Evolutionary conservation across 2,113 vertebrate genomes (phyloP), one percentile per base, ranked within the genome.

Genomic region (Elgaria multicarinata): DNA sequence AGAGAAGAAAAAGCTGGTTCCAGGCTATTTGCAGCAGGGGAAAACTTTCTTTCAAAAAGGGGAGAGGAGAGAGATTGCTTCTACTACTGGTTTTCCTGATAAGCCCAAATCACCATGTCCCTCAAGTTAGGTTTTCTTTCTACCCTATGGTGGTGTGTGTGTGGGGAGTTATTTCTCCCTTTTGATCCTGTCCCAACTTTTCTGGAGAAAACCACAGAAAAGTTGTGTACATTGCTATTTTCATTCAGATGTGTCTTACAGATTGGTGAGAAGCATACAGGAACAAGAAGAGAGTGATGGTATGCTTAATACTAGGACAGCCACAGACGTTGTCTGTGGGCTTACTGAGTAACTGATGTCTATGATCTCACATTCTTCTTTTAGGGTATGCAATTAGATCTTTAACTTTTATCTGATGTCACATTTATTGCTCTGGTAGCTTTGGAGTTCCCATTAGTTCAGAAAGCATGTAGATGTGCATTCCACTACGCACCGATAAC

Each of bases 281-380:
- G 76, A 42, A 88, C 83, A 92, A 91, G 33, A 92, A 87, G 7
- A 93, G 55, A 76, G 26, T 26, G 69, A 72, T 91, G 92, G 58
- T 86, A 64, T 67, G 62, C 76, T 90, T 89, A 92, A 87, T 89
- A 90, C 89, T 80, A 91, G 87, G 87, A 92, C 87, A 92, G 44
- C 44, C 81, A 86, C 89, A 58, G 87, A 76, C 67, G 67, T 14
- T 69, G 71, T 58, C 90, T 26, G 93, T 82, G 90, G 44, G 82
- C 93, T 94, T 89, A 72, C 36, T 58, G 80, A 87, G 86, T 92
- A 86, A 93, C 39, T 87, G 46, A 92, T 85, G 83, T 87, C 55
- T 75, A 92, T 85, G 76, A 84, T 26, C 83, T 36, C 75, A 80
- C 20, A 90, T 91, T 82, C n/a, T 86, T 88, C 83, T 93, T 79